Evolutionary conservation across 64 coral and sea anemone genomes (phyloP), one percentile per base, ranked within the genome.

Genomic region (Porites australiensis): DNA sequence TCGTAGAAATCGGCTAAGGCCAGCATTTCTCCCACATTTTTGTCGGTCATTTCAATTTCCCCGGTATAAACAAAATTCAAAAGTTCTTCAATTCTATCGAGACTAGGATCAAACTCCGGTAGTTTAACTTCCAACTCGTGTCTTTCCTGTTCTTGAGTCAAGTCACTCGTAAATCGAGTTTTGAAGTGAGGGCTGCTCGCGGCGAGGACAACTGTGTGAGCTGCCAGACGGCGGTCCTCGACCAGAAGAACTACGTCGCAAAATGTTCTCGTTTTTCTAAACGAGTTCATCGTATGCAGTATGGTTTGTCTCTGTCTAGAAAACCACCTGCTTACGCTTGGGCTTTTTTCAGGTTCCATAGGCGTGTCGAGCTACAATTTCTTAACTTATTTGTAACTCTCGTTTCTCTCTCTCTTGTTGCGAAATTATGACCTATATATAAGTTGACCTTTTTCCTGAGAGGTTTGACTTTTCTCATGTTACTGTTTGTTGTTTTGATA

Each of bases 31-130:
- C 3, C 47, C 16, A 63, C 81, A 12, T 84, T 84, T 15, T 84
- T 3, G 12, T 68, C 61, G 45, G 63, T 51, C 6, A 84, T 20
- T 69, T 37, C 81, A 51, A 19, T 16, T 21, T 84, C 81, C 8
- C 81, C 81, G 7, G 81, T 84, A 44, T 84, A 84, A 51, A 69
- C 45, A 20, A 65, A 84, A 64, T 84, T 84, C 6, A 84, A n/a
- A 46, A 84, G 45, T 50, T 84, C 81, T 20, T 84, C 81, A 2
- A 84, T n/a, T 9, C 5, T 50, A 8, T 23, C 18, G 4, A 37
- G 27, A 37, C 27, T 37, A 37, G 61, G 81, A 51, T 50, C 6
- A 13, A 84, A 84, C 2, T 68, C 62, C 19, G 61, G 47, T 4
- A 84, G 60, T 5, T 50, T 37, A 1, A 84, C 81, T 52, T 84